These are phyloP conservation scores for Lordiphosa collinella DNA, from an alignment of 1,140 invertebrate species.

Conservation along the genomic window DNA sequence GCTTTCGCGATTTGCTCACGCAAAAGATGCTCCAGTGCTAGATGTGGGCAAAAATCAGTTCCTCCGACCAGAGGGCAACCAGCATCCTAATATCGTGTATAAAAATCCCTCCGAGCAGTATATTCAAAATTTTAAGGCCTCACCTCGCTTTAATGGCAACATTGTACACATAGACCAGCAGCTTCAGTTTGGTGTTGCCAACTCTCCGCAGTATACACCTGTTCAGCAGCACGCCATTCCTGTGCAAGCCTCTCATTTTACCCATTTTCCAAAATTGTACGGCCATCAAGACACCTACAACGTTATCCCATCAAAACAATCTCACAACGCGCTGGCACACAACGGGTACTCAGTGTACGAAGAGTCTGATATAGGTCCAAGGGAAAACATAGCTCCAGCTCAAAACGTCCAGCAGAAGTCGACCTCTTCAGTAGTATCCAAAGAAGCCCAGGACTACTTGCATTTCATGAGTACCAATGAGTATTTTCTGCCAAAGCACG, in stretches of 20 bases:
- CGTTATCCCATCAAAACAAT: conserved; percentile 23
- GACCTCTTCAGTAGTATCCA: conserved; percentile 29
- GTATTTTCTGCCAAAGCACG: conserved; percentile 65
- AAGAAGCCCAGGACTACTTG: conserved; percentile 66
- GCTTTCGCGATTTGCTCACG: conserved; percentile 37
- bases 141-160: conserved; percentile 58
- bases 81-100: conserved; percentile 16
- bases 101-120: conserved; percentile 54
- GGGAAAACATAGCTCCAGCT: conserved; percentile 15
- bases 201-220: conserved; percentile 31
- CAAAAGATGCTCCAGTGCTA: conserved; percentile 49
- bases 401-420: conserved; percentile 20
- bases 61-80: conserved; percentile 20
- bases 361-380: conserved; percentile 41
- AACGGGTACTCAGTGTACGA: conserved; percentile 64
- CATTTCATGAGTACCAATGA: conserved; percentile 75
- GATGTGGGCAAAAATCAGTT: conserved; percentile 62
- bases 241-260: conserved; percentile 43
- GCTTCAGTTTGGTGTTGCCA: conserved; percentile 4
- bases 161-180: conserved; percentile 36
- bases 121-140: conserved; percentile 64
- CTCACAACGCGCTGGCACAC: conserved; percentile 3
- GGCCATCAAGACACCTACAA: conserved; percentile 20
- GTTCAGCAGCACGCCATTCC: conserved; percentile 57
- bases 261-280: conserved; percentile 21